Percentiles rank a stretch among this genome's conserved stretches.
Evolutionary conservation across 2,888 invertebrate species (phyloP).

Genomic region (Clanis bilineata): DNA sequence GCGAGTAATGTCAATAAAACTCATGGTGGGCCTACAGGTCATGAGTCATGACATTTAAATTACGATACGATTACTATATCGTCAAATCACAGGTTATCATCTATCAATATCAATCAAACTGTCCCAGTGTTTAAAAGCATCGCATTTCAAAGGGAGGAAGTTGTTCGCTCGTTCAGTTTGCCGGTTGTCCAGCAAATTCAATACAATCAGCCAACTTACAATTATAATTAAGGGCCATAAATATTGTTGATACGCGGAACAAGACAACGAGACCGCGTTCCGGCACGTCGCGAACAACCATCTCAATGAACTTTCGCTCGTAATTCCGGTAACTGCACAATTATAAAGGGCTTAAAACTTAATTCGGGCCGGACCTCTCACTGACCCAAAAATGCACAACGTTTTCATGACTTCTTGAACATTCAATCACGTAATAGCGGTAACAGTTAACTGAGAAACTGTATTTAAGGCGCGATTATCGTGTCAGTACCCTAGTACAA

Average conservation of each 20-base stretch:
- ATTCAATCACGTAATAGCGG: slow-evolving; percentile 18
- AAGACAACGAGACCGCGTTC: slow-evolving; percentile 31
- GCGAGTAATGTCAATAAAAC: too few species aligned
- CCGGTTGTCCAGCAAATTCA: slow-evolving; percentile 46
- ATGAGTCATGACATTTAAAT: background rate
- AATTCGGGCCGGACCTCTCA: slow-evolving; percentile 13
- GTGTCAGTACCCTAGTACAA: background rate
- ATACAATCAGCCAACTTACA: slow-evolving; percentile 28
- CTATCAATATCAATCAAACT: slow-evolving; percentile 30
- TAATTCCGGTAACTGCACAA: slow-evolving; percentile 27
- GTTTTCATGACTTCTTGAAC: slow-evolving; percentile 11
- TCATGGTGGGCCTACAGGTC: too few species aligned
- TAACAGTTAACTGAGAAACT: slow-evolving; percentile 11
- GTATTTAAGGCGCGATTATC: background rate
- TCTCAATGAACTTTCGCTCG: slow-evolving; percentile 48
- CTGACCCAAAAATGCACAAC: slow-evolving; percentile 15
- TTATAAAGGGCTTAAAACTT: slow-evolving; percentile 32
- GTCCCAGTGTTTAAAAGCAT: slow-evolving; percentile 24
- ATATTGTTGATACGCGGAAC: slow-evolving; percentile 52
- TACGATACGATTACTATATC: background rate
- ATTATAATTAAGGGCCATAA: slow-evolving; percentile 61
- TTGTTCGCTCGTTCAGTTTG: slow-evolving; percentile 32
- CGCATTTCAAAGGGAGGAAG: slow-evolving; percentile 37
- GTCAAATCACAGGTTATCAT: slow-evolving; percentile 17
- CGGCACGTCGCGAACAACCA: slow-evolving; percentile 34